Percentiles rank a stretch among this genome's conserved stretches.
Conservation (phyloP, 2,113 vertebrate genomes). For the Azemiops feae region DNA sequence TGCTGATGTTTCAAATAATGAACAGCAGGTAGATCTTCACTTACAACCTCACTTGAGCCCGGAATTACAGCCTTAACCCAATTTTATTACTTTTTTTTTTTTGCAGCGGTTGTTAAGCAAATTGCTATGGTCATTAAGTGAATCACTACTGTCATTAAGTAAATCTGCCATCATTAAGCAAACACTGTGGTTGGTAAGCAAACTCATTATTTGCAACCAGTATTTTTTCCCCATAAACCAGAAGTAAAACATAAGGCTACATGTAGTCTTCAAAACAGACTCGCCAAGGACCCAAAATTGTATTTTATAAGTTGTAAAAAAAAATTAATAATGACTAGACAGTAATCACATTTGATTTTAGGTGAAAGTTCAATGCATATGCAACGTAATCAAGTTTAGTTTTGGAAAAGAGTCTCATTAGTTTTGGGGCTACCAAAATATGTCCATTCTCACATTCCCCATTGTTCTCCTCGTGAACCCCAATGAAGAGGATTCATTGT, state of each 20-base stretch:
- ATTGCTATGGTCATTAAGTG: too few relatives aligned
- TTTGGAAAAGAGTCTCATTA: background rate
- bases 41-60: too few relatives aligned
- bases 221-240: too few relatives aligned
- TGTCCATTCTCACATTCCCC: background rate
- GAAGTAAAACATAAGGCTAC: background rate
- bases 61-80: too few relatives aligned
- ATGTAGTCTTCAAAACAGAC: background rate
- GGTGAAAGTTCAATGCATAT: background rate
- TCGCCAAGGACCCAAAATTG: background rate
- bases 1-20: slow-evolving; percentile 47
- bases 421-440: background rate
- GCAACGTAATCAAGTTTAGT: background rate
- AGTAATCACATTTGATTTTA: background rate
- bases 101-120: too few relatives aligned
- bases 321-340: background rate
- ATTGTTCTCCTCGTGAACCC: background rate
- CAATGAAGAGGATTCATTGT: background rate
- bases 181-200: too few relatives aligned
- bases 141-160: too few relatives aligned
- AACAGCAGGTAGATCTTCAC: slow-evolving; percentile 25
- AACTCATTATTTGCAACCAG: too few relatives aligned
- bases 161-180: too few relatives aligned
- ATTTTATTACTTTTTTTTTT: too few relatives aligned
- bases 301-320: background rate